These are phyloP conservation scores for Eucera pruinosa DNA, from an alignment of 2,888 invertebrate species.

Conservation along the genomic window DNA sequence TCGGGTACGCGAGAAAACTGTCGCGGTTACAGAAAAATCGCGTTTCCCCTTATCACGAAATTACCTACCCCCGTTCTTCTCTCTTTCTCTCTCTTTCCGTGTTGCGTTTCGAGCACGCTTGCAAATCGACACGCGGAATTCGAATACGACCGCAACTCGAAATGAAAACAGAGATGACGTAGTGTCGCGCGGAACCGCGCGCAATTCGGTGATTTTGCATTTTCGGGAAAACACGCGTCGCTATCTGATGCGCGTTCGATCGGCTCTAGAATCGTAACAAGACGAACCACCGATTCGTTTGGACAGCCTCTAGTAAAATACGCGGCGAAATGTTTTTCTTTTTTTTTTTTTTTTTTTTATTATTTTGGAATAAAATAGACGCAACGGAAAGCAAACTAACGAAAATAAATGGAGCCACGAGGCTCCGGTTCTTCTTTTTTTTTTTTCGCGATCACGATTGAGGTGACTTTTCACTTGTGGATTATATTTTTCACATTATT, in stretches of 20 bases:
- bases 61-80: neutral
- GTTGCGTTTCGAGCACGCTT: neutral
- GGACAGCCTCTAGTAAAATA: constrained; percentile 5
- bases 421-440: neutral
- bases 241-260: constrained; percentile 22
- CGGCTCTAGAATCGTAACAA: neutral
- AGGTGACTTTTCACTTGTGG: too few relatives aligned
- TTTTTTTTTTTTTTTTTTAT: too few relatives aligned
- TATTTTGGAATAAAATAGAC: too few relatives aligned
- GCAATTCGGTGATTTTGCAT: constrained; percentile 41
- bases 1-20: neutral
- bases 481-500: too few relatives aligned
- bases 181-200: neutral
- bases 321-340: neutral
- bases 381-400: constrained; percentile 8
- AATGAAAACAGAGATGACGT: constrained; percentile 12
- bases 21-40: neutral
- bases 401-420: constrained; percentile 19
- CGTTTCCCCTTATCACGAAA: neutral
- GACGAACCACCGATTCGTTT: constrained; percentile 4
- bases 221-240: constrained; percentile 10
- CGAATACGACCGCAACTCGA: neutral
- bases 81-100: too few relatives aligned
- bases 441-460: neutral
- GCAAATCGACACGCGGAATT: neutral